Evolutionary conservation across 2,113 vertebrate species (phyloP).

Genomic region (Numenius arquata): DNA sequence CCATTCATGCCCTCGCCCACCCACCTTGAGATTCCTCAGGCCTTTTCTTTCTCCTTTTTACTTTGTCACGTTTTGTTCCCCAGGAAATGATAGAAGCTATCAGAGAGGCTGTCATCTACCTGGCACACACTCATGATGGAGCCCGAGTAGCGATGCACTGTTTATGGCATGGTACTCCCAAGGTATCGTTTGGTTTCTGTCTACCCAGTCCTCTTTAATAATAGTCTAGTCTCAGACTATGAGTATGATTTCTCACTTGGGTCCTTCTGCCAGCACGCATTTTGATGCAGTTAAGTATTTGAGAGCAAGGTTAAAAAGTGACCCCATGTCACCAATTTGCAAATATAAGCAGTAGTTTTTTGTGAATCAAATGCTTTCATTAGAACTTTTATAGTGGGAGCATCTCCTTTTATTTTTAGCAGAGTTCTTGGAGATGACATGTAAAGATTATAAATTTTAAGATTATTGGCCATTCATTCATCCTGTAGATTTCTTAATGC

Average conservation of each 20-base stretch:
- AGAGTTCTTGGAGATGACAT: neutral
- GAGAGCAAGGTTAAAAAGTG: neutral
- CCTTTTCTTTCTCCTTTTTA: neutral
- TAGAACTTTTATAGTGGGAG: neutral
- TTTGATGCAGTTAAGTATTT: neutral
- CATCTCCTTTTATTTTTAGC: neutral
- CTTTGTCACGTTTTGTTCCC: neutral
- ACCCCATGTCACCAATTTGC: fast-evolving
- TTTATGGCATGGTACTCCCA: conserved; percentile 93
- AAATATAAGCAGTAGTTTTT: neutral
- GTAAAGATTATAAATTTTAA: neutral
- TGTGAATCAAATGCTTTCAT: neutral
- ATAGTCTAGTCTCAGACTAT: neutral
- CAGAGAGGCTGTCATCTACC: conserved; percentile 90
- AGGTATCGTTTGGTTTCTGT: conserved; percentile 71
- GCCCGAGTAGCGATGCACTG: conserved; percentile 94
- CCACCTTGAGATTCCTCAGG: neutral
- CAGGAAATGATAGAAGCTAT: conserved; percentile 97
- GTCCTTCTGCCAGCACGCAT: neutral
- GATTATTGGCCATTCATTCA: neutral
- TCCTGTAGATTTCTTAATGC: neutral
- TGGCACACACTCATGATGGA: conserved; percentile 93
- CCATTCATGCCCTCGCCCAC: fast-evolving
- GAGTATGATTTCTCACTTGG: neutral
- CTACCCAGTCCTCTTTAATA: neutral